Evolutionary conservation across 2,888 invertebrate species (phyloP).

Genomic region (Ornithoptera priamus): DNA sequence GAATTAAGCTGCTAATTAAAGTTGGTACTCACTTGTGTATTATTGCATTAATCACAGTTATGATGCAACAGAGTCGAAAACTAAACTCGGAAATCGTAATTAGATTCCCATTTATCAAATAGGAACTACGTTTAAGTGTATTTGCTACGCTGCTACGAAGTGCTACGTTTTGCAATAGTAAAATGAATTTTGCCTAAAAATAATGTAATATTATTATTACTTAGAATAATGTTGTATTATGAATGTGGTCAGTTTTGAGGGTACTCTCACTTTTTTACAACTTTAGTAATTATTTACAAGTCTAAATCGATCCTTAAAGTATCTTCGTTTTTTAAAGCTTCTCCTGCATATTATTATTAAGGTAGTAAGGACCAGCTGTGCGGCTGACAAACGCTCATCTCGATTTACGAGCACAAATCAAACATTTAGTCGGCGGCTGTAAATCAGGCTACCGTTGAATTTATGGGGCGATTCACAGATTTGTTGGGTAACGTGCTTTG

Average conservation of each 20-base stretch:
- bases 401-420: conserved; percentile 77
- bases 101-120: conserved; percentile 33
- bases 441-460: conserved; percentile 72
- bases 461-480: conserved; percentile 58
- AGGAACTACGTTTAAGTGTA: conserved; percentile 12
- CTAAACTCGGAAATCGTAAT: conserved; percentile 32
- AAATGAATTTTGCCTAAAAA: not conserved
- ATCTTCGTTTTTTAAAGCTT: conserved; percentile 4
- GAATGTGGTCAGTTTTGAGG: not conserved
- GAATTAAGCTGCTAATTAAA: conserved; percentile 60
- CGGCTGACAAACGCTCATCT: conserved; percentile 70
- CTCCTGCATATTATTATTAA: conserved; percentile 33
- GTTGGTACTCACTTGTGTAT: conserved; percentile 46
- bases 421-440: conserved; percentile 72
- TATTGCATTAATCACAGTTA: conserved; percentile 42
- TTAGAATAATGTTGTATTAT: not conserved
- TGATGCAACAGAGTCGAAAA: conserved; percentile 33
- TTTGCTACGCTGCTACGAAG: conserved; percentile 22
- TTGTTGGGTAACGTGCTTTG: conserved; percentile 51
- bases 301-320: not conserved
- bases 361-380: conserved; percentile 53
- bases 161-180: conserved; percentile 16
- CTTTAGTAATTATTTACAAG: not conserved
- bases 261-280: not conserved
- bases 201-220: not conserved